Evolutionary conservation across 2,797 vertebrate genomes (phyloP).

Genomic region (Lacerta bilineata): DNA sequence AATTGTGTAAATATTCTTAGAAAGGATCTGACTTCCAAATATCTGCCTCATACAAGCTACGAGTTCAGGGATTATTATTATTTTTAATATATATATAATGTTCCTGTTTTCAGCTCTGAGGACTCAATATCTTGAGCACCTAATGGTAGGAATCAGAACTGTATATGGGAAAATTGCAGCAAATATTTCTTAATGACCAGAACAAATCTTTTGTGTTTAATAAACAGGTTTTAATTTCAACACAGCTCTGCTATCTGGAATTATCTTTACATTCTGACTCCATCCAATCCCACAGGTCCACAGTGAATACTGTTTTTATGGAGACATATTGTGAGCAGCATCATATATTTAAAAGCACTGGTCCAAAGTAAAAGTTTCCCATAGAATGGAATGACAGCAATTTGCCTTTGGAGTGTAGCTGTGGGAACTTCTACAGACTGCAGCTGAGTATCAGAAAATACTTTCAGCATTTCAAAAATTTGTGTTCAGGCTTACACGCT

Average conservation of each 20-base stretch:
- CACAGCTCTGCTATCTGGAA: neutral
- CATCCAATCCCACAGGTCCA: neutral
- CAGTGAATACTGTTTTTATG: neutral
- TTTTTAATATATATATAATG: no score
- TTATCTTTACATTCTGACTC: neutral
- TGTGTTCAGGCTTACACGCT: neutral
- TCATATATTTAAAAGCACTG: neutral
- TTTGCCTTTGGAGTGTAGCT: slow-evolving; percentile 24
- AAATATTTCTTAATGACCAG: neutral
- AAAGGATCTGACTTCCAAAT: no score
- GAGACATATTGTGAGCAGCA: neutral
- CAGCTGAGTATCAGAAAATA: neutral
- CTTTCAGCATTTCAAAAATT: slow-evolving; percentile 15
- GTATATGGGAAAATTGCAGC: neutral
- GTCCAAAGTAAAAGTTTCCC: neutral
- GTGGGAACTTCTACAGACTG: neutral
- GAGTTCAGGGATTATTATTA: no score
- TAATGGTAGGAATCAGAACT: no score
- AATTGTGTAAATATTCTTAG: no score
- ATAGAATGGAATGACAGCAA: neutral
- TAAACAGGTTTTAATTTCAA: neutral
- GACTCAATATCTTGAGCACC: no score
- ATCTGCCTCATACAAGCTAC: no score
- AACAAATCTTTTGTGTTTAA: neutral
- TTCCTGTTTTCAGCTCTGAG: no score